Evolutionary conservation across 2,888 invertebrate genomes (phyloP), one percentile per base, ranked within the genome.

Genomic region (Drosophila meridionalis): DNA sequence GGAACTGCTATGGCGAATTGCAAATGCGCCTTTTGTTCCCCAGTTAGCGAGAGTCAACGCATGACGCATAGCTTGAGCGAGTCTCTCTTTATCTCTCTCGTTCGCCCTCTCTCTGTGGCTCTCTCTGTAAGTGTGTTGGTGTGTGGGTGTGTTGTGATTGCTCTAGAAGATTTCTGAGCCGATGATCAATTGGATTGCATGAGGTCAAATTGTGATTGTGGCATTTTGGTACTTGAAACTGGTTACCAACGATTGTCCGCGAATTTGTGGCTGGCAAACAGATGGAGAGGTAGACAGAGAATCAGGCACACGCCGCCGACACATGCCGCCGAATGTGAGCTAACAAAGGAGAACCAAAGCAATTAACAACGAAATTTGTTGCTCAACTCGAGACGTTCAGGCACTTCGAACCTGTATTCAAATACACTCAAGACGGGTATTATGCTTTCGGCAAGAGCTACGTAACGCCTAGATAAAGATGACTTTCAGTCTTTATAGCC

Each of bases 1-100:
- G 78, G 69, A 85, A 85, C 85, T 85, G 88, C 73, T 68, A 64
- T 84, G 69, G 60, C 72, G 73, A 76, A 59, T 85, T 69, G 67
- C 50, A 42, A 56, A 56, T 73, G 79, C 64, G 82, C 71, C 71
- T 72, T 83, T 88, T 89, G 76, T 87, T 82, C 73, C 82, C 66
- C 42, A 58, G 36, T 58, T 34, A 50, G 30, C 36, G 47, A 52
- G 61, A 62, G 57, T 42, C 36, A 45, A 55, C 28, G 20, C 42
- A 68, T 78, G 77, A 78, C 77, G 77, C 77, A 76, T 68, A 26
- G 20, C 59, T 47, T 57, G 58, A 47, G 4, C 36, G 45, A 14
- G 9, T 64, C 47, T 48, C 43, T 52, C 67, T 55, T 3, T 57
- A 47, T 62, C 56, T 64, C 36, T 63, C 53, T 69, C 32, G 63